Evolutionary conservation across 1,140 invertebrate genomes (phyloP), one percentile per base, ranked within the genome.

Genomic region (Colletes gigas): DNA sequence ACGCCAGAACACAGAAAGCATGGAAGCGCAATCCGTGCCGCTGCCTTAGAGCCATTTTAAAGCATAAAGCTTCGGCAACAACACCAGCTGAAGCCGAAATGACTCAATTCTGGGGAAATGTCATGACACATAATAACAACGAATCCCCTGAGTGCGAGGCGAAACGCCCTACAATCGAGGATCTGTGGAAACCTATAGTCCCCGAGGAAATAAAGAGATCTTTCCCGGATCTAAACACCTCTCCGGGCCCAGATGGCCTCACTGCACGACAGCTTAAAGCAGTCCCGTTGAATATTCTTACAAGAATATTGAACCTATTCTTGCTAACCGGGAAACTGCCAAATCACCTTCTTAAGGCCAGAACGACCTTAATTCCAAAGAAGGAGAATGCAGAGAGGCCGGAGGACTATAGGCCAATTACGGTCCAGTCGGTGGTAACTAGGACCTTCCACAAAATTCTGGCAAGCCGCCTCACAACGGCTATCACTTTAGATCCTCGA

Each of bases 321-420:
- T 14, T 84, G 65, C 14, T 80, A 0, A 74, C 54, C 17, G 82
- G 75, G 10, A 70, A 57, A 21, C 39, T 87, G 0, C 85, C 81
- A 15, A 19, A 67, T 10, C 65, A 80, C 39, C 60, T 82, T 12
- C 30, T 76, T 12, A 68, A 82, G 30, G 74, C 79, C 8, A 68
- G 68, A 73, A 89, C 89, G 6, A 83, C 79, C 0, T 54, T 88
- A 3, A 88, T 90, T n/a, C 85, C 88, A 12, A 91, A 91, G 65
- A 86, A 74, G 54, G 87, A 88, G 12, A 74, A 19, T 6, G 87
- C 89, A 39, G 75, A 30, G 15, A 78, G 82, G 0, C 88, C 88
- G n/a, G 83, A 81, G 30, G 30, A 30, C 30, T 30, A 30, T 30
- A 30, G 30, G 30, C 30, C 30, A 1, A 30, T 30, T 30, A 30